Base-by-base conservation (phyloP, 2,797 vertebrate species). In the Hypotaenidia okinawae region DNA sequence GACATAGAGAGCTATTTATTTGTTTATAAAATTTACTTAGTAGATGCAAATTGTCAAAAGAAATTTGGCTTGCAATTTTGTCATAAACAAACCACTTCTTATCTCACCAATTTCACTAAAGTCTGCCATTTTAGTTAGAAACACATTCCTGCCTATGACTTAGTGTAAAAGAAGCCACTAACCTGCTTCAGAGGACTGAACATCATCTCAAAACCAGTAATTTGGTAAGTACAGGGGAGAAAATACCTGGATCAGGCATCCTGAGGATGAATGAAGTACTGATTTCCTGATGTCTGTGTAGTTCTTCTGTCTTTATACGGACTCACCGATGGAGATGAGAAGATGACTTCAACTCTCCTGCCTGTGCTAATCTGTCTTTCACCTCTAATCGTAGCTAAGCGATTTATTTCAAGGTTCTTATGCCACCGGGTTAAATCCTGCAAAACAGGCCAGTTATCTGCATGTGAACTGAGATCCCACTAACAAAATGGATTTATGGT, bases 341-440 rank as follows among this genome's bases (percentile, higher is more conserved):
- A 87, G 72, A 86, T 32, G 61, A 55, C 73, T 96, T 94, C 67
- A 87, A 1, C 32, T 73, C 41, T 77, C 30, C 84, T 92, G 77
- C 52, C 68, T 0, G 2, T 73, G 78, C 70, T 97, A 98, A 97
- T 97, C 97, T 92, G 76, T 88, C 59, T 57, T 78, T 92, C 77
- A 76, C 84, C 92, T 76, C 95, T 98, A 97, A 98, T 98, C 86
- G 2, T 90, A 90, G 90, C 80, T 96, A 96, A 97, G 88, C 93
- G 96, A 95, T 96, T 97, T 97, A 96, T 93, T 95, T 83, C 58
- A 83, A 88, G 94, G 92, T 92, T 95, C 97, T 97, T 96, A 97
- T 94, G 93, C 87, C 70, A 85, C 39, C 90, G 76, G 79, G 67
- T 90, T 95, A 96, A 96, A 88, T 92, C 92, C 92, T 85, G 35